Base-by-base conservation (phyloP, 2,113 vertebrate species). In the Takifugu bimaculatus region DNA sequence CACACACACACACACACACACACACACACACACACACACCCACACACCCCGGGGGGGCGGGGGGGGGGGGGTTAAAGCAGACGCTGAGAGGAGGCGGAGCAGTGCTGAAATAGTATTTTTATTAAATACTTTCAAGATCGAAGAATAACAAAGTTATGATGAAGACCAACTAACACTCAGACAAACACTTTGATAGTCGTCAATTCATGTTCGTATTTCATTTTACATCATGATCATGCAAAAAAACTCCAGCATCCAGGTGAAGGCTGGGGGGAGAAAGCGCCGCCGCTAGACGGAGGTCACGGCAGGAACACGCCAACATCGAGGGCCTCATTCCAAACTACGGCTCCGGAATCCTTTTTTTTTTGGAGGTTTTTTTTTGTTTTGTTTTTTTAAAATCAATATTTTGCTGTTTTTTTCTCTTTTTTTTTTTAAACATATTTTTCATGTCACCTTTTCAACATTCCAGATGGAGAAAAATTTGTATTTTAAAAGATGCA, bases 101-200 rank as follows among this genome's bases (percentile, higher is more conserved):
- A 78, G 81, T 90, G 88, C 86, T 96, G 94, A 94, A 94, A 94
- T 94, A 92, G 94, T 95, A 95, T 94, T 95, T 95, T 90, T 96
- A 95, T 96, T 95, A 96, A 97, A 97, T 96, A 96, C 95, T 94
- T 92, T 95, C 93, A 91, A 94, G 93, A 95, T 94, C 83, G 93
- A 93, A 93, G 94, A 94, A 93, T 96, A 96, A 96, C 94, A 97
- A 97, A 97, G 94, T 94, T 96, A 96, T 94, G 93, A 95, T 95
- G 93, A 95, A 96, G 95, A 92, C 93, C 94, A 95, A 97, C 93
- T 94, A 94, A 96, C 94, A 97, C 95, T 96, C 93, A 96, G 90
- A 91, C 90, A 91, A 91, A 96, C 93, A 95, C 92, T 93, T 32
- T 92, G 89, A 93, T 94, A 95, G 91, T 93, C 91, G 93, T 91